Conservation (phyloP, 2,113 vertebrate species). For the Balaenoptera acutorostrata region DNA sequence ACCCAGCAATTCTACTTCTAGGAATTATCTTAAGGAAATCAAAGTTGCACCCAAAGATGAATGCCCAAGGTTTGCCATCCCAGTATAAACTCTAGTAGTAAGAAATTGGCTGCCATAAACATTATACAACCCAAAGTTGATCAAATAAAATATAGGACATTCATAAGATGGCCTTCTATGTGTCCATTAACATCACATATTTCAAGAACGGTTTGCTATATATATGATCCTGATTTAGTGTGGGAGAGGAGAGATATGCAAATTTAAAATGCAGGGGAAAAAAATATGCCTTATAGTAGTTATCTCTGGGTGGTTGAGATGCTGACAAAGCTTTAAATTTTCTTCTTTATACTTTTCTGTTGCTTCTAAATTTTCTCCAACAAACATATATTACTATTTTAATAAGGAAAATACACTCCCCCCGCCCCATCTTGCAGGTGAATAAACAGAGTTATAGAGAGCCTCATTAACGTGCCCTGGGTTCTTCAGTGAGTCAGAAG, state of each 20-base stretch:
- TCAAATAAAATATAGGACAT: background rate
- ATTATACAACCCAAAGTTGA: background rate
- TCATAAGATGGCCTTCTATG: background rate
- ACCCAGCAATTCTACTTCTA: background rate
- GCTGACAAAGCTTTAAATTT: background rate
- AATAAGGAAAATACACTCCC: background rate
- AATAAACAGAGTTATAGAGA: background rate
- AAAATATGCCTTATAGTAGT: background rate
- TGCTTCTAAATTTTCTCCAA: conserved; percentile 33
- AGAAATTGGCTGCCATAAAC: background rate
- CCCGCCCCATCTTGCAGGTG: background rate
- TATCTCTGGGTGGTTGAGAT: background rate
- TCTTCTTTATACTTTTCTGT: background rate
- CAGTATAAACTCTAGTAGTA: background rate
- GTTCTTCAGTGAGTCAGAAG: conserved; percentile 26
- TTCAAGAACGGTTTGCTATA: background rate
- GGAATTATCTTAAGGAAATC: conserved; percentile 12
- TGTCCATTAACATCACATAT: background rate
- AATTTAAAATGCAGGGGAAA: conserved; percentile 26
- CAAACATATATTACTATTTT: conserved; percentile 24
- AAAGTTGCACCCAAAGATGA: background rate
- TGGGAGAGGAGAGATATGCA: background rate
- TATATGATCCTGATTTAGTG: background rate
- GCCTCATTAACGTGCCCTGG: background rate
- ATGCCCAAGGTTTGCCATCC: background rate